Conservation (phyloP, 2,113 vertebrate genomes). For the Megaptera novaeangliae region DNA sequence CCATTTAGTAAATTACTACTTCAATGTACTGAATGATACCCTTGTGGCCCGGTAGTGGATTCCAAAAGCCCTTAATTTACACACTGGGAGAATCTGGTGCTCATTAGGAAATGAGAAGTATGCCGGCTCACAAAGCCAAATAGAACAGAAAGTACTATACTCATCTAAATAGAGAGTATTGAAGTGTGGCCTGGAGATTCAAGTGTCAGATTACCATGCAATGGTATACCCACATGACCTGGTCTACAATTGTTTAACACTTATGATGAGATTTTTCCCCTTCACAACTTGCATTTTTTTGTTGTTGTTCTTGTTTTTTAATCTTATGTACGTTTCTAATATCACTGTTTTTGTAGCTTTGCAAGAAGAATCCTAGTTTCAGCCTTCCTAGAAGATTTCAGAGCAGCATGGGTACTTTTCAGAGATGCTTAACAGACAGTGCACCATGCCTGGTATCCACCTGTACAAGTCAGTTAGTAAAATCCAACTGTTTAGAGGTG, state of each 20-base stretch:
- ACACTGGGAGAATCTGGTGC: constrained; percentile 38
- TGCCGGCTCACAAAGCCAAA: background rate
- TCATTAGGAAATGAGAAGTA: constrained; percentile 46
- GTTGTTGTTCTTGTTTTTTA: background rate
- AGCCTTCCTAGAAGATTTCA: background rate
- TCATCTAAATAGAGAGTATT: background rate
- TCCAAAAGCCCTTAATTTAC: constrained; percentile 68
- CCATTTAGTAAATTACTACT: constrained; percentile 69
- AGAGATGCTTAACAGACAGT: background rate
- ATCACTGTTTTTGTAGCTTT: background rate
- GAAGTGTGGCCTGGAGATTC: background rate
- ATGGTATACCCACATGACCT: background rate
- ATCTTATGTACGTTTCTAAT: background rate
- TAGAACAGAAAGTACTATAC: background rate
- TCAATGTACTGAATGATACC: constrained; percentile 50
- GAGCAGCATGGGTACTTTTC: background rate
- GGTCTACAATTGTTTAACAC: background rate
- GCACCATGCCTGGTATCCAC: background rate
- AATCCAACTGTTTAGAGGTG: background rate
- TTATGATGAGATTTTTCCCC: background rate
- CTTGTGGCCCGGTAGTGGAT: constrained; percentile 45
- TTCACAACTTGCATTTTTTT: background rate
- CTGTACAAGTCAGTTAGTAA: background rate
- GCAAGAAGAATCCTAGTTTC: background rate
- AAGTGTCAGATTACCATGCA: background rate